These are phyloP conservation scores for Drymodes brunneopygia DNA, from an alignment of 2,113 vertebrate genomes.

Conservation along the genomic window DNA sequence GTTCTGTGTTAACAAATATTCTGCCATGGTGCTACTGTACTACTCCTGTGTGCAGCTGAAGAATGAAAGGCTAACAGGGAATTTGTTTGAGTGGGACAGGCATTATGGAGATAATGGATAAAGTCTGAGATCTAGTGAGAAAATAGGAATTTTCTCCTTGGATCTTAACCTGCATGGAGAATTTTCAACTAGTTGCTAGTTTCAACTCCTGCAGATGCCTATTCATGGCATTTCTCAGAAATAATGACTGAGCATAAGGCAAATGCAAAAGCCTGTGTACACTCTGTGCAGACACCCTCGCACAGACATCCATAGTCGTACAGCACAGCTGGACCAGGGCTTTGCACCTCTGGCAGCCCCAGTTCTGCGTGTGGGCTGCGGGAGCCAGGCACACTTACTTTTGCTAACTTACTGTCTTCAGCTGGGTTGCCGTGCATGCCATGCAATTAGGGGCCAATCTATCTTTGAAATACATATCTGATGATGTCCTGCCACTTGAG, in stretches of 20 bases:
- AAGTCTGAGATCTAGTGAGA: not conserved
- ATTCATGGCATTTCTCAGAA: not conserved
- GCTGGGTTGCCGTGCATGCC: not conserved
- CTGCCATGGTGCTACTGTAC: not conserved
- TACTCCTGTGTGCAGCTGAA: not conserved
- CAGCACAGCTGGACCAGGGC: not conserved
- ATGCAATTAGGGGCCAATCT: not conserved
- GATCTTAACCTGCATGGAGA: not conserved
- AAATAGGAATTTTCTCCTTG: not conserved
- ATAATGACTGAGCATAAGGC: not conserved
- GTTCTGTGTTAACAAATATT: not conserved
- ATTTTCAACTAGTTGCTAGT: not conserved
- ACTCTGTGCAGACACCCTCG: rapidly evolving
- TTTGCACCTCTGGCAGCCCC: not conserved
- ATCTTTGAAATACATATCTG: conserved; percentile 9
- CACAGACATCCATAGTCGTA: rapidly evolving
- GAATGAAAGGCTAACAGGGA: not conserved
- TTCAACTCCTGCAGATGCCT: not conserved
- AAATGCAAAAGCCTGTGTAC: not conserved
- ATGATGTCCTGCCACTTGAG: not conserved
- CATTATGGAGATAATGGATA: not conserved
- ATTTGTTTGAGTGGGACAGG: rapidly evolving
- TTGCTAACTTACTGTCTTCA: not conserved
- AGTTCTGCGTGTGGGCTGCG: not conserved
- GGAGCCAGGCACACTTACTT: not conserved